Evolutionary conservation across 2,888 invertebrate genomes (phyloP), one percentile per base, ranked within the genome.

Genomic region (Rutpela maculata): DNA sequence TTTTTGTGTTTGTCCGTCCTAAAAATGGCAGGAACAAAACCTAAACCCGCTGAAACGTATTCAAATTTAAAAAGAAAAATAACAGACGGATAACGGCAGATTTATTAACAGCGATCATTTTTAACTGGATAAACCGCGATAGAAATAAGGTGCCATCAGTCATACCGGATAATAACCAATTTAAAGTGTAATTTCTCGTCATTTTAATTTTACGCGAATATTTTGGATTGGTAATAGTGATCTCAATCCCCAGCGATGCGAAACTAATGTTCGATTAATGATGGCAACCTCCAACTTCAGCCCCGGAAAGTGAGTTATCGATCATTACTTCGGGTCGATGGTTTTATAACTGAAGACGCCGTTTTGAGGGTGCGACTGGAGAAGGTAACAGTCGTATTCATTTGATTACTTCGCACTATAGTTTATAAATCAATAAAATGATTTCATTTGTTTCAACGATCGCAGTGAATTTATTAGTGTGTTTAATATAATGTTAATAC

Each of bases 261-360:
- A 62, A 63, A 50, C 50, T 72, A 72, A 72, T 72, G 31, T 50
- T 22, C 63, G 63, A 72, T 72, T 72, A 62, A 72, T 72, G 72
- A 72, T 38, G 55, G 38, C 31, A 38, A 50, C 38, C 55, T 55
- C 43, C 63, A 55, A 26, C 55, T n/a, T 63, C 50, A 63, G 63
- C 55, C 55, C 55, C 18, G 72, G 72, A 59, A 72, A 72, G 62
- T 72, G 26, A 72, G 72, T 72, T 72, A 72, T 72, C 72, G 72
- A 72, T 72, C 72, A 72, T 72, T 72, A 63, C 50, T 43, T 35
- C 63, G n/a, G 72, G 63, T 63, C 63, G 63, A 62, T 63, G 72
- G 31, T 62, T 72, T 72, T 50, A 63, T 67, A 26, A 55, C 55
- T 19, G 67, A 67, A n/a, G 67, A 67, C 15, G n/a, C 66, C 26